These are phyloP conservation scores for Dinoponera quadriceps DNA, from an alignment of 1,140 invertebrate genomes.

Conservation along the genomic window DNA sequence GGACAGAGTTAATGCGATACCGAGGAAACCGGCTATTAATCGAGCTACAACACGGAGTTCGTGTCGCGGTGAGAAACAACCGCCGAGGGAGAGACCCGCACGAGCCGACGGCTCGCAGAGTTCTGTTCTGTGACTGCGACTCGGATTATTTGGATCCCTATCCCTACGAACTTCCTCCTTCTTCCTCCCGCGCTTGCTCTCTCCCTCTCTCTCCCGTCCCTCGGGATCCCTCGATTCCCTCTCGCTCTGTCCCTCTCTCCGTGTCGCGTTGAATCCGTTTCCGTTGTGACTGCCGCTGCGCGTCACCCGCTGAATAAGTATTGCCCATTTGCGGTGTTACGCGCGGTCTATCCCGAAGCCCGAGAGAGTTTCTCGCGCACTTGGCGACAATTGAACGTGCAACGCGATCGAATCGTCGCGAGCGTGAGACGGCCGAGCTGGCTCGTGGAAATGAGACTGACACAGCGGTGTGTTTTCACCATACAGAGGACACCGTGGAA, in stretches of 20 bases:
- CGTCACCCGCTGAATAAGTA: constrained; percentile 76
- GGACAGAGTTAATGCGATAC: background rate
- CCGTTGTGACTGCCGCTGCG: constrained; percentile 83
- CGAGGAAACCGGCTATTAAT: constrained; percentile 11
- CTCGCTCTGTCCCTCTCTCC: constrained; percentile 75
- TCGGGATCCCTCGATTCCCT: constrained; percentile 67
- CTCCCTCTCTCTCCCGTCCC: constrained; percentile 70
- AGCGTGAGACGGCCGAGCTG: background rate
- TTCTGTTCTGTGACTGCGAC: constrained; percentile 81
- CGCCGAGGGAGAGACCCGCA: constrained; percentile 69
- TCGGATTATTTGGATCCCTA: constrained; percentile 83
- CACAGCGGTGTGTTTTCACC: background rate
- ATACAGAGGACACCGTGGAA: constrained; percentile 1
- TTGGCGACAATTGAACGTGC: background rate
- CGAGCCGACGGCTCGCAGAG: constrained; percentile 82
- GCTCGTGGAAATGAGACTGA: background rate
- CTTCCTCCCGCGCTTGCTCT: constrained; percentile 75
- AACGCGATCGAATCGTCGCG: background rate
- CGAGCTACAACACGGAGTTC: background rate
- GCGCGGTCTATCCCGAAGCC: background rate
- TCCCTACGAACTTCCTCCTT: constrained; percentile 79
- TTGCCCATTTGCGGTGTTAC: constrained; percentile 71
- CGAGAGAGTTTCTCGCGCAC: background rate
- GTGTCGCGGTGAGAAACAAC: constrained; percentile 8
- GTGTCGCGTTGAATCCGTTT: constrained; percentile 83